These are phyloP conservation scores for Pocillopora grandis DNA, from an alignment of 92 coral and sea anemone genomes.

Conservation along the genomic window DNA sequence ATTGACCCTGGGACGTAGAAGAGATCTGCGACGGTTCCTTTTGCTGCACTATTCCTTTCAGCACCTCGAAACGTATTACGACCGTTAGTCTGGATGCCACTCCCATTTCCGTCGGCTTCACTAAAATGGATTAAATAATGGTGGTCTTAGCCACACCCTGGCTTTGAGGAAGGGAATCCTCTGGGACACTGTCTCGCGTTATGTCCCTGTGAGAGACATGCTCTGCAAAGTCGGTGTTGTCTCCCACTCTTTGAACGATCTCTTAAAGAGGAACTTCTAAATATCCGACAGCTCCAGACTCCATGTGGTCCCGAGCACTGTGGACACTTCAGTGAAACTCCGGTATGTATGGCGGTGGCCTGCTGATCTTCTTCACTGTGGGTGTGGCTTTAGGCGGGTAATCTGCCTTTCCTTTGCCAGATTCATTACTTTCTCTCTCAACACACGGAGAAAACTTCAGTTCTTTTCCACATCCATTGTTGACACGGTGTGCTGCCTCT, in stretches of 20 bases:
- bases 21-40: not conserved
- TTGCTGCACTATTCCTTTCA: not conserved
- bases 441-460: not conserved
- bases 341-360: not conserved
- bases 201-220: constrained; percentile 43
- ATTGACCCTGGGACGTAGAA: not conserved
- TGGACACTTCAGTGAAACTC: constrained; percentile 24
- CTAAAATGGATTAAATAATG: constrained; percentile 52
- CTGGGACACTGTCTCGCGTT: constrained; percentile 46
- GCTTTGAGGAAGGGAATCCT: constrained; percentile 55
- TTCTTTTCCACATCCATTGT: constrained; percentile 46
- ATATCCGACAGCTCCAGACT: too few relatives aligned
- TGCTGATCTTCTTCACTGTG: constrained; percentile 3
- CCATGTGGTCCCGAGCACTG: too few relatives aligned
- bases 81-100: not conserved
- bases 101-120: constrained; percentile 3
- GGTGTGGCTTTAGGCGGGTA: constrained; percentile 30
- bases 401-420: constrained; percentile 4
- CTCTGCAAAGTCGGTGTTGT: too few relatives aligned
- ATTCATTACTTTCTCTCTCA: constrained; percentile 8
- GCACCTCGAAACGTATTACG: not conserved
- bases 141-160: constrained; percentile 60
- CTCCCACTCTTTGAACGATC: too few relatives aligned
- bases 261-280: too few relatives aligned
- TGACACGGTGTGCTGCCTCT: constrained; percentile 44